Evolutionary conservation across 2,797 vertebrate genomes (phyloP).

Genomic region (Melanotaenia nigrans): DNA sequence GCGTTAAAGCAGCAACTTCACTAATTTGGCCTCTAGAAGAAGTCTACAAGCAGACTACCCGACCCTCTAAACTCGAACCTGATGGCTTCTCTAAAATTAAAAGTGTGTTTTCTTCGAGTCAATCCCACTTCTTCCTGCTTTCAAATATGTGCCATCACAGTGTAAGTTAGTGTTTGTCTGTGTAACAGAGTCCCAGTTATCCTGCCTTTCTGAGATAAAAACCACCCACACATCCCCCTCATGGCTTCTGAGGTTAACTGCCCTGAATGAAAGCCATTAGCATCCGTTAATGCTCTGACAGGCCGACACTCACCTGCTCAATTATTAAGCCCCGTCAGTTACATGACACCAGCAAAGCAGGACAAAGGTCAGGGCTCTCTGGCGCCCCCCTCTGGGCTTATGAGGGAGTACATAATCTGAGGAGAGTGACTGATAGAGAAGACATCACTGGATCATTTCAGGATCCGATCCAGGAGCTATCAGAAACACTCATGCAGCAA

Average conservation of each 20-base stretch:
- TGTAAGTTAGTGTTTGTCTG: not conserved
- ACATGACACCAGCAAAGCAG: constrained; percentile 38
- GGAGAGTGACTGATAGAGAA: too few species aligned
- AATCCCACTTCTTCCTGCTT: not conserved
- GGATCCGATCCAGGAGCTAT: too few species aligned
- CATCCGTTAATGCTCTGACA: constrained; percentile 1
- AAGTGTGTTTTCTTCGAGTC: too few species aligned
- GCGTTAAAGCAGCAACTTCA: constrained; percentile 45
- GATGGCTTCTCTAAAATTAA: too few species aligned
- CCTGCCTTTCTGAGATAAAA: not conserved
- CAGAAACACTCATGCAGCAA: too few species aligned
- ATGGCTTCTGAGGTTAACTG: constrained; percentile 3
- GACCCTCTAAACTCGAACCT: not conserved
- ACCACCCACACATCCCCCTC: not conserved
- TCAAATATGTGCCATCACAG: constrained; percentile 8
- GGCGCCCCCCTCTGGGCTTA: constrained; percentile 39
- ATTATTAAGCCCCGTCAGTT: constrained; percentile 55
- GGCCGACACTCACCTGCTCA: constrained; percentile 35
- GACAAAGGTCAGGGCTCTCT: constrained; percentile 49
- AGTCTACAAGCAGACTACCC: constrained; percentile 28
- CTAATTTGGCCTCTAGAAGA: constrained; percentile 41
- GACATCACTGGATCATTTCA: too few species aligned
- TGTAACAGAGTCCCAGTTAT: not conserved
- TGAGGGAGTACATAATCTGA: not conserved
- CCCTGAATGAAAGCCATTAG: constrained; percentile 15